Evolutionary conservation across 1,140 invertebrate genomes (phyloP).

Genomic region (Dolichoris vasculosae): DNA sequence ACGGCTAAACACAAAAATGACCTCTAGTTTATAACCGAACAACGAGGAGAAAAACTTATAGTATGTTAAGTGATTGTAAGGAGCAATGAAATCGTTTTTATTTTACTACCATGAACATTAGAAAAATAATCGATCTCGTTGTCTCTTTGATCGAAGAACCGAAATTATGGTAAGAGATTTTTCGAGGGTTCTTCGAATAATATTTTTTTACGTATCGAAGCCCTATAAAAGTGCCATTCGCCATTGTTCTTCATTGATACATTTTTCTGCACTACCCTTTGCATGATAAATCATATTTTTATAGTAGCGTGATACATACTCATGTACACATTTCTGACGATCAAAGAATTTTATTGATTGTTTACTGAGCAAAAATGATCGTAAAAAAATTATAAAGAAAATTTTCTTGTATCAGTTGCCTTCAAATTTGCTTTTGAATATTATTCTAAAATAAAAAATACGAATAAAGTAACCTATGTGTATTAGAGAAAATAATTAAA

Average conservation of each 20-base stretch:
- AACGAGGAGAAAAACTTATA: not conserved
- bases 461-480: too few species aligned
- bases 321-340: too few species aligned
- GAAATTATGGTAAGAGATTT: not conserved
- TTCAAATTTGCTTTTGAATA: too few species aligned
- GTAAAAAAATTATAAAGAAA: too few species aligned
- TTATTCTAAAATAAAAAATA: too few species aligned
- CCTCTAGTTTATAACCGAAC: not conserved
- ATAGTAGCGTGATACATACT: not conserved
- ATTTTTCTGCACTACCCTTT: not conserved
- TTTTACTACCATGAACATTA: not conserved
- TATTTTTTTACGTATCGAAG: conserved; percentile 5
- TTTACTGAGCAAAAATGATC: not conserved
- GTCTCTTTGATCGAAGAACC: not conserved
- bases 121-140: not conserved
- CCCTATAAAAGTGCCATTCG: not conserved
- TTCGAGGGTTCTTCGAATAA: not conserved
- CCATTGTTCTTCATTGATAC: not conserved
- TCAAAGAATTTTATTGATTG: too few species aligned
- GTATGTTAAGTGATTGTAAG: not conserved
- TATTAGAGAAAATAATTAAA: too few species aligned
- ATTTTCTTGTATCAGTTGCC: too few species aligned
- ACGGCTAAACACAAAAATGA: not conserved
- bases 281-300: not conserved
- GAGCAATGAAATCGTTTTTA: not conserved